These are phyloP conservation scores for Plecotus auritus DNA, from an alignment of 2,113 vertebrate genomes.

Conservation along the genomic window DNA sequence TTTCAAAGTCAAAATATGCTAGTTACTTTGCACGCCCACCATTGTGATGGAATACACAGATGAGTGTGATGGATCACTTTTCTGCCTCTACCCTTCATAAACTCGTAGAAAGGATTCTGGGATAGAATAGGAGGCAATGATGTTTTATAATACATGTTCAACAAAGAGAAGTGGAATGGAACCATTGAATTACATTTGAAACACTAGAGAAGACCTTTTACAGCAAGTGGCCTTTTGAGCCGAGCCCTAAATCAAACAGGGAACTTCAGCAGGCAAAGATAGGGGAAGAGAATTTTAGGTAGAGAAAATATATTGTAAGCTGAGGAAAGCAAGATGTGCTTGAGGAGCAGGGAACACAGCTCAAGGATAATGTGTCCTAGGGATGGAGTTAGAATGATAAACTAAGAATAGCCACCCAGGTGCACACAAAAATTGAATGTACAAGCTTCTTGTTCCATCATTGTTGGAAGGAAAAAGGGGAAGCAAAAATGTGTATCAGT, in stretches of 20 bases:
- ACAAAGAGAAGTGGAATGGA: not conserved
- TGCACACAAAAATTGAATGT: not conserved
- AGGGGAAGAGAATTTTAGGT: not conserved
- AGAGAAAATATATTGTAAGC: not conserved
- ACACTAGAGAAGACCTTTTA: not conserved
- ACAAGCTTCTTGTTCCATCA: not conserved
- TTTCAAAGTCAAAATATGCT: not conserved
- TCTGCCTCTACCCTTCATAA: not conserved
- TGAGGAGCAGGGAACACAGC: not conserved
- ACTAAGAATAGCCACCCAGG: not conserved
- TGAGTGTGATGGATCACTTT: not conserved
- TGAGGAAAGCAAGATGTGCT: not conserved
- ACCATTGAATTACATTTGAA: not conserved
- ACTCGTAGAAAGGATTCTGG: not conserved
- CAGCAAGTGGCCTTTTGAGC: not conserved
- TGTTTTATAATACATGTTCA: not conserved
- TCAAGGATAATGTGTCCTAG: not conserved
- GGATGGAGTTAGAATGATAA: not conserved
- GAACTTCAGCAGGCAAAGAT: not conserved
- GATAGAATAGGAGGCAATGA: not conserved
- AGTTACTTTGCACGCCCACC: not conserved
- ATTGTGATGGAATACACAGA: not conserved
- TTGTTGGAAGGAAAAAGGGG: not conserved
- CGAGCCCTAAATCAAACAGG: not conserved
- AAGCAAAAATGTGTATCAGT: not conserved